Evolutionary conservation across 2,797 vertebrate species (phyloP), one percentile per base, ranked within the genome.

Genomic region (Amniataba percoides): DNA sequence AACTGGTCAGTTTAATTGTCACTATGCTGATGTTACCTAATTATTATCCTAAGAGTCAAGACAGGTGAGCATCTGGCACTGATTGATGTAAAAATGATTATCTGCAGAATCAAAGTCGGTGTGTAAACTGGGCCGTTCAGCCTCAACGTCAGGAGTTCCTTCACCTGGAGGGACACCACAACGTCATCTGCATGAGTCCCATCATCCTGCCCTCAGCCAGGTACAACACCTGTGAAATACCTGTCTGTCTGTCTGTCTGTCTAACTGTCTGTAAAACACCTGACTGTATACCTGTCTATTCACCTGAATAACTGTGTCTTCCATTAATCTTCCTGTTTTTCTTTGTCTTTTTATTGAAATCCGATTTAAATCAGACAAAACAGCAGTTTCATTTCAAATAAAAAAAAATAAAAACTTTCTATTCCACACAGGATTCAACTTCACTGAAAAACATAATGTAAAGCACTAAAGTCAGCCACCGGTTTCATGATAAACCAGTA

Each of bases 61-160:
- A 25, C 5, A 57, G 42, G 18, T 49, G 14, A 55, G 13, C 18
- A 13, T 5, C 19, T 60, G 40, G 36, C 53, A 34, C 45, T 62
- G 15, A 64, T 14, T 69, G 14, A 48, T 40, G 8, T 36, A 3
- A n/a, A 46, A 16, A 27, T 39, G 2, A 15, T 56, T 56, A 51
- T 69, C 0, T 76, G 14, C 93, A 99, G 98, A 99, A 80, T 85
- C 94, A 10, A 98, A 96, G 90, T 85, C 93, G 0, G 95, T 91
- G 23, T 97, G 96, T 94, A 97, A 97, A 73, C 90, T 98, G 0
- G 97, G 98, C 49, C 96, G 97, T 1, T 99, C 97, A 1, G 97
- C 97, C 0, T 98, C 97, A 1, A 97, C 97, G 0, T 98, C 98
- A 55, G 97, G 97, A 85, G 97, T 97, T 83, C 96, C 97, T 87